Conservation (phyloP, 2,888 invertebrate species). For the Megastigmus dorsalis region DNA sequence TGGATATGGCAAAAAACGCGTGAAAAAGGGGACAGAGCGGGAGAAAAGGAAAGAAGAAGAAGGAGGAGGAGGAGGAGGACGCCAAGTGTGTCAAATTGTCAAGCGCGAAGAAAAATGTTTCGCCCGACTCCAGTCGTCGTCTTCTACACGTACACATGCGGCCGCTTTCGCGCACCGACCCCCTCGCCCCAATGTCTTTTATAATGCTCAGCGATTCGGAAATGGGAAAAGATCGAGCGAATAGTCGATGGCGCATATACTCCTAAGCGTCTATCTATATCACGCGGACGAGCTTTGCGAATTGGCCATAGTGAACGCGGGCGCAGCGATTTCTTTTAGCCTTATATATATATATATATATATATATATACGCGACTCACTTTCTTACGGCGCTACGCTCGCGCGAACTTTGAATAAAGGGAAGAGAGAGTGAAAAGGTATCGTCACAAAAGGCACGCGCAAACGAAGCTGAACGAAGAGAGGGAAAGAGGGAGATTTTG, state of each 20-base stretch:
- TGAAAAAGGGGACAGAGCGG: not conserved
- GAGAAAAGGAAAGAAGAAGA: not conserved
- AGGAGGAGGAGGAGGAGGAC: not conserved
- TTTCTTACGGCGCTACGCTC: too few species aligned
- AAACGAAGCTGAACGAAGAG: too few species aligned
- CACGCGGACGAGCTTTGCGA: not conserved
- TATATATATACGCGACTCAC: too few species aligned
- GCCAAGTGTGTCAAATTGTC: slow-evolving; percentile 31
- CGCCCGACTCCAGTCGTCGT: not conserved
- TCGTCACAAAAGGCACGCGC: too few species aligned
- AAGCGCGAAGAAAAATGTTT: slow-evolving; percentile 25
- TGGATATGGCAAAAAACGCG: not conserved
- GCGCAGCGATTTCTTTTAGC: too few species aligned
- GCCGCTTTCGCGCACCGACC: not conserved
- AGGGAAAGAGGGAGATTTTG: too few species aligned
- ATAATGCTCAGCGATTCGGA: slow-evolving; percentile 15
- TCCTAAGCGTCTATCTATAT: not conserved
- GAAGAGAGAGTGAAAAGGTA: too few species aligned
- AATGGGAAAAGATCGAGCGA: slow-evolving; percentile 8
- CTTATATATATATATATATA: too few species aligned
- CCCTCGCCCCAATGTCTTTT: not conserved
- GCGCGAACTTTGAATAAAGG: too few species aligned
- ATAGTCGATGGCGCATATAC: not conserved
- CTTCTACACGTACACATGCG: not conserved
- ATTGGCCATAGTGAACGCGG: not conserved